Evolutionary conservation across 2,113 vertebrate species (phyloP), one percentile per base, ranked within the genome.

Genomic region (Emydura subglobosa): DNA sequence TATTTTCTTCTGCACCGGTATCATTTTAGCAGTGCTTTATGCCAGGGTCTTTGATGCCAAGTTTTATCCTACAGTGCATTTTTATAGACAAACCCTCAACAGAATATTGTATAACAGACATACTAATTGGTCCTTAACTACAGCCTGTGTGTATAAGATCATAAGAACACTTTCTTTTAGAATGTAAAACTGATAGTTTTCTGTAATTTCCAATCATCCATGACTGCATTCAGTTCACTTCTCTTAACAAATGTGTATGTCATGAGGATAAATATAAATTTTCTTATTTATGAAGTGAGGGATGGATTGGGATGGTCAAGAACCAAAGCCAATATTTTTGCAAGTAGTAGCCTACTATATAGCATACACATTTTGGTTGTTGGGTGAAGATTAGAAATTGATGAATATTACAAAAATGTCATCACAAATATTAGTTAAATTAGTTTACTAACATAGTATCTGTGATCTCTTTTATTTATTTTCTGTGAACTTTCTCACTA

Each of bases 41-140:
- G 82, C 19, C 57, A 88, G 22, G 10, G 59, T 61, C 57, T 93
- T 96, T 89, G 44, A 88, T 91, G 90, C 79, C 59, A 96, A 79
- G 81, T 96, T 95, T 94, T 68, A 93, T 93, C 79, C 79, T 83
- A 44, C 10, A 3, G 65, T 94, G 94, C 85, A 91, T 95, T 92
- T 95, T 94, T 90, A 94, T 82, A 89, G 85, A 90, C 55, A 72
- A 94, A 95, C 72, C 95, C 88, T 97, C 83, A 82, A 92, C 95
- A 95, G 94, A 82, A 83, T 59, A 68, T 92, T 92, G 91, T 85
- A 95, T 95, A 97, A 94, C 93, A 81, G 95, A 44, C 78, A 92
- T 87, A 85, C 79, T 89, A 87, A 94, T 94, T 76, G 88, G 85
- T 85, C 91, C 85, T 96, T 85, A 74, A 85, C 57, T 94, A 91